Conservation (phyloP, 2,113 vertebrate genomes). For the Hippoglossus stenolepis region DNA sequence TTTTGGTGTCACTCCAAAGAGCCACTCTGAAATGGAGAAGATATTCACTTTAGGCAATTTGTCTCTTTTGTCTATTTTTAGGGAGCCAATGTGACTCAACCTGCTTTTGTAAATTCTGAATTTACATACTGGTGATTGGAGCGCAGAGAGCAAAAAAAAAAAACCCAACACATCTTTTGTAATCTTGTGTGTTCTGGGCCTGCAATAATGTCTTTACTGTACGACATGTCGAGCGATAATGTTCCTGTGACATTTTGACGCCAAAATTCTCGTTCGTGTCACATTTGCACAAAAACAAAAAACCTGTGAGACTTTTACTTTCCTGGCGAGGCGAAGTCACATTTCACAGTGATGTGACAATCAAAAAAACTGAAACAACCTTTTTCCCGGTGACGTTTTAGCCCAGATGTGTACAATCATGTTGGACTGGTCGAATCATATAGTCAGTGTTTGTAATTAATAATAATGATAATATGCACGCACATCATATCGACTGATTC, state of each 20-base stretch:
- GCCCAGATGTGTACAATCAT: constrained; percentile 59
- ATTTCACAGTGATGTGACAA: constrained; percentile 52
- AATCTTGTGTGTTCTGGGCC: constrained; percentile 63
- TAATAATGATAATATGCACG: constrained; percentile 65
- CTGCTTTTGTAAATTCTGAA: constrained; percentile 64
- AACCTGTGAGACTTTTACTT: constrained; percentile 17
- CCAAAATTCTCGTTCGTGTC: constrained; percentile 50
- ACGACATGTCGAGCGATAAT: constrained; percentile 62
- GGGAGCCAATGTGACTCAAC: constrained; percentile 54
- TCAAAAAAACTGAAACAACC: constrained; percentile 37
- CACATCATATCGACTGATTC: constrained; percentile 56
- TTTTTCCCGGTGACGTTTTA: constrained; percentile 33
- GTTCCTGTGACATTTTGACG: constrained; percentile 60
- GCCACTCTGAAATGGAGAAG: constrained; percentile 55
- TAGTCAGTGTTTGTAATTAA: constrained; percentile 71
- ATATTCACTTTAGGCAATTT: constrained; percentile 67
- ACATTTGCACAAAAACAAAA: constrained; percentile 27
- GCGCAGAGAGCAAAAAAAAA: constrained; percentile 12
- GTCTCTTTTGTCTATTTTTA: constrained; percentile 78
- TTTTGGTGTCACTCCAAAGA: constrained; percentile 75
- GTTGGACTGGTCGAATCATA: constrained; percentile 52
- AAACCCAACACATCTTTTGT: constrained; percentile 52
- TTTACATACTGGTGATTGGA: constrained; percentile 64
- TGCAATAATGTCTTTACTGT: constrained; percentile 68
- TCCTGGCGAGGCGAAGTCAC: constrained; percentile 53